Evolutionary conservation across 2,797 vertebrate genomes (phyloP), one percentile per base, ranked within the genome.

Genomic region (Garrulus glandarius): DNA sequence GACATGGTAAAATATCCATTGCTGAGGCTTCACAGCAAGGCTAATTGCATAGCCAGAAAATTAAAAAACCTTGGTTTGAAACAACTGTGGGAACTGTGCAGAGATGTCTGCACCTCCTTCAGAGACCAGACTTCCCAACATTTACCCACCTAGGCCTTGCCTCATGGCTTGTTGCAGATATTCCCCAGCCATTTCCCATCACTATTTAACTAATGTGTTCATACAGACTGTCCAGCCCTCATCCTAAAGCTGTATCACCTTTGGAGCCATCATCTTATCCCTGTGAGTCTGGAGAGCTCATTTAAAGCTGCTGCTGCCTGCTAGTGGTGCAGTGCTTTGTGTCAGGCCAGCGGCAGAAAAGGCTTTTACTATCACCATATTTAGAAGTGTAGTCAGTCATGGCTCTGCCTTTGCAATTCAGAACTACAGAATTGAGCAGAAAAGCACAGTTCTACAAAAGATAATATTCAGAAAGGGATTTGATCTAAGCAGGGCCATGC

Each of bases 281-380:
- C 47, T 7, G 1, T 0, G 6, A 68, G 5, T 15, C 52, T 68
- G 41, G 71, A 80, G 76, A 91, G 49, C 57, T 88, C 79, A 47
- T 50, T 47, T 41, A 80, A 88, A 44, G 56, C 78, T 94, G 6
- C 85, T 91, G 77, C 92, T 95, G 80, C 84, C 90, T 90, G 90
- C 80, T 76, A 63, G 84, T 30, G 32, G 77, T 64, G 34, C 21
- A 59, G 52, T 30, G 59, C 16, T 91, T 44, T 74, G 55, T 76
- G 52, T 46, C 74, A 82, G 52, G 9, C 59, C 47, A 34, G 14
- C 17, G 50, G n/a, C 29, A n/a, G 37, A 43, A 74, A 85, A 84
- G 23, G 7, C n/a, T 81, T 83, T 16, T 30, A 14, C 61, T 65
- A 11, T 43, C 39, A 53, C 11, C 34, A 8, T 34, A 39, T 37